Evolutionary conservation across 2,113 vertebrate genomes (phyloP), one percentile per base, ranked within the genome.

Genomic region (Rafetus swinhoei): DNA sequence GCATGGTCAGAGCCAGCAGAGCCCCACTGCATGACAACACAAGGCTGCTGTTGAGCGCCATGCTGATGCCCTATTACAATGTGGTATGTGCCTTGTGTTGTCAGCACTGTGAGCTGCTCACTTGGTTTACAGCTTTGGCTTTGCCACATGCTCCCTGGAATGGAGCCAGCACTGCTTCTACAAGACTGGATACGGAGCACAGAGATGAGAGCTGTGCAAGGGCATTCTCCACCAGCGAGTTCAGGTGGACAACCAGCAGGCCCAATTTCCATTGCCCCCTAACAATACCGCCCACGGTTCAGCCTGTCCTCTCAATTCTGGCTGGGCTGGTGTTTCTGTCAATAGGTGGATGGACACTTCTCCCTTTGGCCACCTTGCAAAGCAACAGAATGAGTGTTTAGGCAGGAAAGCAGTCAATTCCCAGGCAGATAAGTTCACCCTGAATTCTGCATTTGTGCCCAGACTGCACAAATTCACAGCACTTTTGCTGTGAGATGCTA

Each of bases 11-110:
- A 76, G 13, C 53, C 24, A 52, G 9, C 35, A 35, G 81, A 25
- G 29, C 59, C 74, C 77, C 79, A 22, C 8, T 3, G 1, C 25
- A 11, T 5, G 53, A 8, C 65, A 56, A 55, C 1, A 0, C 55
- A 9, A 3, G 7, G 32, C 39, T 21, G 16, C 16, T 39, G 14
- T 24, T 45, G 5, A 35, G 18, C 15, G 15, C 13, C 39, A 18
- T 69, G 13, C 16, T 55, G 69, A 16, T 79, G 76, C 6, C 25
- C 27, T 16, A 21, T 0, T 1, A 5, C 12, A 2, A 1, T 0
- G 1, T 3, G 7, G 32, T 14, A 35, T 45, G 5, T 45, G 39
- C 39, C 39, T 45, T 45, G 39, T 45, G 39, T 5, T 45, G 39
- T 45, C 39, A 45, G 39, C 39, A 45, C 81, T 3, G 22, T 9